Conservation (phyloP, 2,113 vertebrate species). For the Entelurus aequoreus region DNA sequence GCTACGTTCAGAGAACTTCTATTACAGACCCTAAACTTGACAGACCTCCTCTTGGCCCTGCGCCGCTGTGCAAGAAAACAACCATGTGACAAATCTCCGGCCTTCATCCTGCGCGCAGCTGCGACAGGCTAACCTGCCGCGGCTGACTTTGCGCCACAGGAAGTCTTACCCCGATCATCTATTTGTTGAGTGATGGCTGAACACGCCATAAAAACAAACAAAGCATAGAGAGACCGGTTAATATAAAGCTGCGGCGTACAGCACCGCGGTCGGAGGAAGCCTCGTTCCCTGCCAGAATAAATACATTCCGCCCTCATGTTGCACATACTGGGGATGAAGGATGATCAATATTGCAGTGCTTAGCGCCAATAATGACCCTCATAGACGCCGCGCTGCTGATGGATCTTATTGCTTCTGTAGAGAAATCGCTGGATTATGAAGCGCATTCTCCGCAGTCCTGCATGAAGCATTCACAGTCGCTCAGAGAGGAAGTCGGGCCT, state of each 20-base stretch:
- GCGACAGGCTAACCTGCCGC: slow-evolving; percentile 11
- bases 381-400: slow-evolving; percentile 35
- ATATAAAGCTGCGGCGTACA: slow-evolving; percentile 56
- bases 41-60: too few species aligned
- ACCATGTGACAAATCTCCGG: not conserved
- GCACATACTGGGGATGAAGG: slow-evolving; percentile 42
- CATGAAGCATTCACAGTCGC: slow-evolving; percentile 49
- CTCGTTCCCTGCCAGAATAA: slow-evolving; percentile 53
- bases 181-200: slow-evolving; percentile 59
- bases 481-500: slow-evolving; percentile 77
- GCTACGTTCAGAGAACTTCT: not conserved
- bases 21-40: not conserved
- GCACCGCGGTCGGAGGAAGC: slow-evolving; percentile 49
- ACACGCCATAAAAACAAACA: slow-evolving; percentile 70
- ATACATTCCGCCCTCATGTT: slow-evolving; percentile 45
- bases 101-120: slow-evolving; percentile 2
- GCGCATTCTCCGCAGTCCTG: too few species aligned
- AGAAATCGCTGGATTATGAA: slow-evolving; percentile 40
- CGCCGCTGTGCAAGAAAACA: not conserved
- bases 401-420: slow-evolving; percentile 54
- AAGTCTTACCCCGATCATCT: slow-evolving; percentile 64
- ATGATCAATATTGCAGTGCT: slow-evolving; percentile 54
- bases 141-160: slow-evolving; percentile 59
- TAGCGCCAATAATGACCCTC: slow-evolving; percentile 39
- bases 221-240: slow-evolving; percentile 49